Base-by-base conservation (phyloP, 2,888 invertebrate species). In the Phalangium opilio region DNA sequence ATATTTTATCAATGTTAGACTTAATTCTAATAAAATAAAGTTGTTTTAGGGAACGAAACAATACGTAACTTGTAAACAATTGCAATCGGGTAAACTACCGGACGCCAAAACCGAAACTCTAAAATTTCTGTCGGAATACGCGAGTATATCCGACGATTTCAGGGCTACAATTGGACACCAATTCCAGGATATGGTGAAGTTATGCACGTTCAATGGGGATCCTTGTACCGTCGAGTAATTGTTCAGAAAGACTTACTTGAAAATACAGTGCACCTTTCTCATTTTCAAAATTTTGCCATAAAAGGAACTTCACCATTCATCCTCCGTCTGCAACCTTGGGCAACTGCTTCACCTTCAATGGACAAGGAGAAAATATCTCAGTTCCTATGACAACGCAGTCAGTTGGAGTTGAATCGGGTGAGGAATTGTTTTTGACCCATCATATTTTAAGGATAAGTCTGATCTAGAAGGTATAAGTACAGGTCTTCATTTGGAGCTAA, bases 311-410 rank as follows among this genome's bases (percentile, higher is more conserved):
- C 36, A 36, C 50, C 3, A 33, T 27, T 27, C 27, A 27, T 27
- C 27, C 27, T 8, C 27, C 27, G 27, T 27, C 27, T 7, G 5
- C 8, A 8, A 27, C 27, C 27, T 48, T 45, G 35, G 50, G 50
- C 34, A 50, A 50, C n/a, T 50, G 50, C 15, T 50, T 48, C 17
- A 50, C 50, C 12, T 50, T 50, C 41, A 48, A 48, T 43, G 43
- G 41, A 36, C 32, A 17, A 5, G 27, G 38, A 3, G 15, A 18
- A 2, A 20, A 41, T 10, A 17, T 38, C 4, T 19, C 14, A 17
- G 18, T 19, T 27, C 3, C 40, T 4, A 21, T 50, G 27, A 20
- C 47, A 17, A 50, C 50, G 14, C 40, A 47, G 2, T 48, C 47
- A 34, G 45, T 50, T 47, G 50, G 50, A 14, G 45, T 47, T 19